Conservation (phyloP, 2,113 vertebrate genomes). For the Carollia perspicillata region DNA sequence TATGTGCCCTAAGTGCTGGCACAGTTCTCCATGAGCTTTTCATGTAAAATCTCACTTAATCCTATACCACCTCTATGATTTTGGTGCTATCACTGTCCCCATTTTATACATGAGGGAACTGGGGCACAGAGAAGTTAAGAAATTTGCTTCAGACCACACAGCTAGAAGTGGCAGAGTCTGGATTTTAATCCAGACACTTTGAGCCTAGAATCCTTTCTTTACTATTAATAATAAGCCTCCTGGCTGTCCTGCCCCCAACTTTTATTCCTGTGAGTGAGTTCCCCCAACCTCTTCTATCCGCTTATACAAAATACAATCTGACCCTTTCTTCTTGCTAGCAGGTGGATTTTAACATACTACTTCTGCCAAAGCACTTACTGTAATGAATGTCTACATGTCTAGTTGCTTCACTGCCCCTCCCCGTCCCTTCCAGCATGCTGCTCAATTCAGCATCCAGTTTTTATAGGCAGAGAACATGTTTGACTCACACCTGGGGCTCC, state of each 20-base stretch:
- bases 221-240: background rate
- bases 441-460: background rate
- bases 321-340: background rate
- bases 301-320: background rate
- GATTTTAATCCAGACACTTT: background rate
- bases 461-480: background rate
- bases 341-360: background rate
- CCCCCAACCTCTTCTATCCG: background rate
- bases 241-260: background rate
- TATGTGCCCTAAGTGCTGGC: background rate
- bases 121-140: background rate
- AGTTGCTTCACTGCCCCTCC: background rate
- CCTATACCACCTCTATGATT: background rate
- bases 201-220: background rate
- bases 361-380: background rate
- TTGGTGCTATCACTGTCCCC: background rate
- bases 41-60: background rate
- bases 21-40: background rate
- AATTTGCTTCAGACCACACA: background rate
- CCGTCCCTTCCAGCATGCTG: background rate
- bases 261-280: background rate
- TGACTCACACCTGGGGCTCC: background rate
- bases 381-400: background rate
- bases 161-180: background rate
- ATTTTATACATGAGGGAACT: background rate